Base-by-base conservation (phyloP, 2,113 vertebrate genomes). In the Empidonax traillii region DNA sequence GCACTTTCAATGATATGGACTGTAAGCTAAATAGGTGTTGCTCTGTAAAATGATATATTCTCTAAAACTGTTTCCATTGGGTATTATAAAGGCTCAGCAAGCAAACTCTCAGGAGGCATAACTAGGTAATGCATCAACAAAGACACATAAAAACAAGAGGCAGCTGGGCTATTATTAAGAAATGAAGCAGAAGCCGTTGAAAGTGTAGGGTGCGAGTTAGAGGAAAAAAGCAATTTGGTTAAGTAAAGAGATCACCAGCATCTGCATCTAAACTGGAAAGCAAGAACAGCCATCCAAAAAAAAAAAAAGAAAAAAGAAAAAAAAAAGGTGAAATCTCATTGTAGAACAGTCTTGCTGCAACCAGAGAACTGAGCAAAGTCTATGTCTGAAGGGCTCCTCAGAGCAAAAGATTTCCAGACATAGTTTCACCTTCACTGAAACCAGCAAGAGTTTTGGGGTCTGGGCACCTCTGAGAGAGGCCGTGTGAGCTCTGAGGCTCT, bases 91-190 rank as follows among this genome's bases (percentile, higher is more conserved):
- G 65, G 19, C 73, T 92, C 85, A 96, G 68, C 90, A 90, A 90
- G 79, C 19, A 80, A 92, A 95, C 31, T 93, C 93, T 95, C 90
- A 86, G 79, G 79, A 91, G 85, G 76, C 49, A 91, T 67, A 94
- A 71, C 79, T 83, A 96, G 82, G 93, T 94, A 96, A 93, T 90
- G 52, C 82, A 91, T 93, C 89, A 86, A 90, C 75, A 91, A 93
- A 90, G 82, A 88, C 41, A 62, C 51, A 86, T 25, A 82, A 94
- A 94, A 95, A 69, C 81, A 92, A 79, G 66, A 89, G 62, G 61
- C 61, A 92, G 84, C 81, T 92, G 82, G 47, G 27, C 56, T 90
- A 56, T 87, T 93, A 94, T 90, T 90, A 94, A 95, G 88, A 95
- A 95, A 85, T 88, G 59, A 90, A 90, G 75, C 59, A 94, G 63